Conservation (phyloP, 2,113 vertebrate species). For the Pangasianodon gigas region DNA sequence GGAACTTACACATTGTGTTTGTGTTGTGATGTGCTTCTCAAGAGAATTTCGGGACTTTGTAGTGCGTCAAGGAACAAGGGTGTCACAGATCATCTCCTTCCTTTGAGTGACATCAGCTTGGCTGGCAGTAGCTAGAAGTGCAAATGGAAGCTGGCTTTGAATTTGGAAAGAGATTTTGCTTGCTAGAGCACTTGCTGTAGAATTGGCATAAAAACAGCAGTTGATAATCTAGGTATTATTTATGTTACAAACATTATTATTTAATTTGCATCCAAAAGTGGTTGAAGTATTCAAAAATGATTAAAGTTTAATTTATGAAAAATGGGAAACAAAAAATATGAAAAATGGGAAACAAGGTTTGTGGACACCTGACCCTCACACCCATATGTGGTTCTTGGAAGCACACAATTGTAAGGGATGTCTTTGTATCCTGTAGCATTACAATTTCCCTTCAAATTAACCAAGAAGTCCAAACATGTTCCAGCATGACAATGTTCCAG, state of each 20-base stretch:
- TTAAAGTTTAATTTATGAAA: background rate
- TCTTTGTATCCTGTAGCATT: no score
- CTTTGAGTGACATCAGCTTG: constrained; percentile 42
- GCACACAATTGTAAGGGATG: background rate
- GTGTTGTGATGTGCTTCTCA: constrained; percentile 22
- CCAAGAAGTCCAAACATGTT: no score
- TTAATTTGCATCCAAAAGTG: background rate
- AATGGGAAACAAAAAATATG: no score
- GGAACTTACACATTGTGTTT: constrained; percentile 4
- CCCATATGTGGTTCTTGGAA: background rate
- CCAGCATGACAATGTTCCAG: no score
- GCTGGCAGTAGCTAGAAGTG: constrained; percentile 22
- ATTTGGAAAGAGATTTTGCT: background rate
- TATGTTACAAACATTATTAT: background rate
- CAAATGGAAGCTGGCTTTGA: constrained; percentile 17
- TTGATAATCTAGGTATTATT: background rate
- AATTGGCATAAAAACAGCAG: background rate
- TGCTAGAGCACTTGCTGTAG: background rate
- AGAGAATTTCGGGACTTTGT: constrained; percentile 40
- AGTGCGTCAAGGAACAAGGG: constrained; percentile 54
- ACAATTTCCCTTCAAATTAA: no score
- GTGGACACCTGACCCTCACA: background rate
- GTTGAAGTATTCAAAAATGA: background rate
- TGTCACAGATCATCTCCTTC: constrained; percentile 46
- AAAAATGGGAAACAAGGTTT: no score